Evolutionary conservation across 2,113 vertebrate genomes (phyloP).

Genomic region (Falco punctatus): DNA sequence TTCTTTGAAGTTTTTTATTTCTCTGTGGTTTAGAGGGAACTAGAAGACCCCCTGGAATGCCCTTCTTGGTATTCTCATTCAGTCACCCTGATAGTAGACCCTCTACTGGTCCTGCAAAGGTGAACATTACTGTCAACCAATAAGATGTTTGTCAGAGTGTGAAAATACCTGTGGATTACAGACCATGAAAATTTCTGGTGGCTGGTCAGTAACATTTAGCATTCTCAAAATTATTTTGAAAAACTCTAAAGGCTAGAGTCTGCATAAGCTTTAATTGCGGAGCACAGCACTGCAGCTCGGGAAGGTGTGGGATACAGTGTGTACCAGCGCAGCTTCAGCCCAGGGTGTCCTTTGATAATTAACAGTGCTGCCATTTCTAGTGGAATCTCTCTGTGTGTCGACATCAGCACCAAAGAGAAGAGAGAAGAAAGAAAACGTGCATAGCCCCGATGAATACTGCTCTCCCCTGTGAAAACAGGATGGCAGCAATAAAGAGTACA

Average conservation of each 20-base stretch:
- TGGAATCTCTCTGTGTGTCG: constrained; percentile 8
- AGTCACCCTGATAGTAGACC: not conserved
- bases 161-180: not conserved
- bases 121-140: not conserved
- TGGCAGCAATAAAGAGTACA: not conserved
- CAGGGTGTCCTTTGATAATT: constrained; percentile 54
- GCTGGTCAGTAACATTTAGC: not conserved
- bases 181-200: not conserved
- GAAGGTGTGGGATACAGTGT: not conserved
- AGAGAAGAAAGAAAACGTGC: not conserved
- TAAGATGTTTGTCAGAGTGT: not conserved
- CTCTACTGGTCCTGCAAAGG: not conserved
- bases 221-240: not conserved
- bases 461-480: constrained; percentile 1
- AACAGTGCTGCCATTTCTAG: constrained; percentile 1
- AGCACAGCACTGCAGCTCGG: not conserved
- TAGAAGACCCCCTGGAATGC: not conserved
- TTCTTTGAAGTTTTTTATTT: not conserved
- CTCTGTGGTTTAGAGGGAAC: not conserved
- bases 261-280: not conserved
- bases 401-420: constrained; percentile 4
- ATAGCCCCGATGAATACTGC: not conserved
- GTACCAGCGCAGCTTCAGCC: constrained; percentile 20
- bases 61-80: not conserved
- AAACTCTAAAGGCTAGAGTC: not conserved